These are phyloP conservation scores for Actias luna DNA, from an alignment of 2,888 invertebrate genomes.

Conservation along the genomic window DNA sequence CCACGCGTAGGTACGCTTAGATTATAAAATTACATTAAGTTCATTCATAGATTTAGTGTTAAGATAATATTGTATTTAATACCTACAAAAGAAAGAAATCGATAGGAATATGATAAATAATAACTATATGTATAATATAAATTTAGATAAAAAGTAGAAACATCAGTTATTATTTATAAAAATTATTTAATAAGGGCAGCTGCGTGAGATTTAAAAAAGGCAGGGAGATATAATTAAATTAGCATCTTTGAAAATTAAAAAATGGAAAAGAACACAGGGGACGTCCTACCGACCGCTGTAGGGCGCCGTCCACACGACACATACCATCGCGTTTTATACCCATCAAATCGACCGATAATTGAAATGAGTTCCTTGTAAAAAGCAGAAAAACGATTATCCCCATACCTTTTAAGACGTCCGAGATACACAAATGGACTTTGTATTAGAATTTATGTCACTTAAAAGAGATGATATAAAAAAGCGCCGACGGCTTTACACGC, in stretches of 20 bases:
- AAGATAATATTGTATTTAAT: constrained; percentile 25
- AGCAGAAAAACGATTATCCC: constrained; percentile 80
- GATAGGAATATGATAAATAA: too few species aligned
- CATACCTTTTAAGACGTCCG: constrained; percentile 80
- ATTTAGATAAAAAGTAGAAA: constrained; percentile 31
- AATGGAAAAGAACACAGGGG: constrained; percentile 58
- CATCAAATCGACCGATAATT: constrained; percentile 80
- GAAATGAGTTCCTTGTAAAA: constrained; percentile 82
- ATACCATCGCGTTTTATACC: constrained; percentile 75
- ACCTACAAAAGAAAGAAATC: too few species aligned
- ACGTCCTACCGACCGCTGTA: constrained; percentile 64
- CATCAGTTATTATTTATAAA: constrained; percentile 57
- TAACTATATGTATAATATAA: too few species aligned
- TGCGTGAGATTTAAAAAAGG: constrained; percentile 53
- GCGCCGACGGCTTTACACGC: constrained; percentile 80
- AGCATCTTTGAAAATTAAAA: constrained; percentile 71
- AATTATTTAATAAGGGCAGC: constrained; percentile 60
- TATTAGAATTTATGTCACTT: constrained; percentile 82
- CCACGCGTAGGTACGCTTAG: constrained; percentile 13
- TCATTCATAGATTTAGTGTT: constrained; percentile 28
- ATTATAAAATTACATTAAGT: constrained; percentile 17
- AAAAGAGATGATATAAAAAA: constrained; percentile 79
- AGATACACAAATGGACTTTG: constrained; percentile 82
- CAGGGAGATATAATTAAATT: constrained; percentile 75
- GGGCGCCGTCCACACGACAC: constrained; percentile 75